Conservation (phyloP, 2,888 invertebrate species). For the Netelia virgata region DNA sequence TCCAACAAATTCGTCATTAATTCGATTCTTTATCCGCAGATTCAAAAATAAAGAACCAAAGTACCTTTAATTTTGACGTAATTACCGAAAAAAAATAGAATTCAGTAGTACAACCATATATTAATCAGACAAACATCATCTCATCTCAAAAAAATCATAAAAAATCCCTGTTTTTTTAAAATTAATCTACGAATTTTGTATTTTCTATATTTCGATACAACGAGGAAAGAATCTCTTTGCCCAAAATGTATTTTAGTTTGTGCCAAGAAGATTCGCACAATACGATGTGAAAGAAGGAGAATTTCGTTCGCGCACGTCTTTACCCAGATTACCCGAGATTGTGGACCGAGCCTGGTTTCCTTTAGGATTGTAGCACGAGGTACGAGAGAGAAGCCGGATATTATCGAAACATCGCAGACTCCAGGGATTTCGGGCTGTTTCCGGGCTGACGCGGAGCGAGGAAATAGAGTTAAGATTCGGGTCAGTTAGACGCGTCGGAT, state of each 20-base stretch:
- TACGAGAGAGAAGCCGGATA: not conserved
- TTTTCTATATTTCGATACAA: not conserved
- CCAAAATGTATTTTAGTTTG: not conserved
- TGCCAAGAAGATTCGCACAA: too few species aligned
- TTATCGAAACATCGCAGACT: slow-evolving; percentile 14
- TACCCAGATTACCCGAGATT: not conserved
- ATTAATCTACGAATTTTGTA: not conserved
- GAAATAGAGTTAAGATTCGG: slow-evolving; percentile 4
- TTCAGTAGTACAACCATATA: not conserved
- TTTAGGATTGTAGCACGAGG: not conserved
- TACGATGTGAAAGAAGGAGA: not conserved
- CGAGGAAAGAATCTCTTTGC: not conserved
- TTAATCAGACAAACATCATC: not conserved
- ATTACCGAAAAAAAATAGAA: not conserved
- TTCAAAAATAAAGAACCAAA: not conserved
- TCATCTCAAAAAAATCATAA: too few species aligned
- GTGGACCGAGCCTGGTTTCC: not conserved
- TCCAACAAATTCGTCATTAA: not conserved
- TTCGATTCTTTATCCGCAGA: not conserved
- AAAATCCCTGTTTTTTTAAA: not conserved
- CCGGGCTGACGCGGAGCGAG: not conserved
- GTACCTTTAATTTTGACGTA: not conserved
- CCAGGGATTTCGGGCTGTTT: not conserved
- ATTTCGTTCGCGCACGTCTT: not conserved
- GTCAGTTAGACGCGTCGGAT: not conserved